phyloP scores from a whole-genome alignment of 2,113 vertebrate genomes.

The Muscicapa adusta region DNA sequence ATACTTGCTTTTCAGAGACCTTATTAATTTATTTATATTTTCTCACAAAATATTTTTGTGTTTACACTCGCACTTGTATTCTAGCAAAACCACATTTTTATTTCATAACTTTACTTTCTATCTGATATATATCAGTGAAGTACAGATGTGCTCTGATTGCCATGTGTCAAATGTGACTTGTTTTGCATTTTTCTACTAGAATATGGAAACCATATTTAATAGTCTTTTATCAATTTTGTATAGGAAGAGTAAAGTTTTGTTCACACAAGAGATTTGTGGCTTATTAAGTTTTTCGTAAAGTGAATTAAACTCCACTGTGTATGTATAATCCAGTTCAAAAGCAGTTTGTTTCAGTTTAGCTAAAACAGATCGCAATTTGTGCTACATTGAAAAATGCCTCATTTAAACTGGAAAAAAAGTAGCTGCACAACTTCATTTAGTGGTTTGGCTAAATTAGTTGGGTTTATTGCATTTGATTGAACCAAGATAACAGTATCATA shows the following conservation, averaged over 20 bases:
- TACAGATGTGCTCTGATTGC: not conserved
- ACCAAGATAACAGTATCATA: not conserved
- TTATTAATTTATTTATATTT: not conserved
- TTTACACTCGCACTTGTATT: not conserved
- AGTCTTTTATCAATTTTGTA: not conserved
- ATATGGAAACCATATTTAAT: not conserved
- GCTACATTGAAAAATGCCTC: conserved; percentile 2
- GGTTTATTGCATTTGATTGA: not conserved
- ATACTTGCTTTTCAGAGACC: not conserved
- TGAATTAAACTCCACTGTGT: not conserved
- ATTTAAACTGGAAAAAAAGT: conserved; percentile 27
- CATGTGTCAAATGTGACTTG: not conserved
- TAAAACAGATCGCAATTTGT: conserved; percentile 18
- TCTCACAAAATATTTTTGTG: not conserved
- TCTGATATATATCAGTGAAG: not conserved
- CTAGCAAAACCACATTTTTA: not conserved
- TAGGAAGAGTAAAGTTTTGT: not conserved
- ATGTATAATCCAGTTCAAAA: conserved; percentile 11
- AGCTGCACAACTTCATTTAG: not conserved
- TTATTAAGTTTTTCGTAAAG: not conserved
- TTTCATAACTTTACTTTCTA: not conserved
- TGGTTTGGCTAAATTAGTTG: conserved; percentile 4
- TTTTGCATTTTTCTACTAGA: not conserved
- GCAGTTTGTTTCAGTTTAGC: conserved; percentile 1
- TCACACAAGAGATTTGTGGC: not conserved